Evolutionary conservation across 2,888 invertebrate species (phyloP).

Genomic region (Molorchus minor): DNA sequence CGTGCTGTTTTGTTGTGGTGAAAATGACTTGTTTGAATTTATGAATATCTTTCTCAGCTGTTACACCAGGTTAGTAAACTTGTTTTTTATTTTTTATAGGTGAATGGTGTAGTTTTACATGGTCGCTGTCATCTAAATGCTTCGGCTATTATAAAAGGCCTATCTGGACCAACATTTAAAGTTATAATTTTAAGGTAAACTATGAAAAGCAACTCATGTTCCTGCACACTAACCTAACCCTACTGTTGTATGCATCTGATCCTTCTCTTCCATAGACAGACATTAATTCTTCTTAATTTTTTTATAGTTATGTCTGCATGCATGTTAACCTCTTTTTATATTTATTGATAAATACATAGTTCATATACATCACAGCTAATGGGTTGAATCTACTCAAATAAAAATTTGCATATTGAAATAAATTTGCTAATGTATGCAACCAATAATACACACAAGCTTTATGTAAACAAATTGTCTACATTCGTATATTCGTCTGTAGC

Average conservation of each 20-base stretch:
- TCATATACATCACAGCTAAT: too few relatives aligned
- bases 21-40: conserved; percentile 45
- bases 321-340: neutral
- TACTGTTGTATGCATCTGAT: too few relatives aligned
- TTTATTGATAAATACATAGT: too few relatives aligned
- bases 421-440: conserved; percentile 27
- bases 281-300: too few relatives aligned
- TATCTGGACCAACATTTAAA: conserved; percentile 84
- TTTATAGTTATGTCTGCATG: too few relatives aligned
- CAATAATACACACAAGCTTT: conserved; percentile 29
- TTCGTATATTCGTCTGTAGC: conserved; percentile 21
- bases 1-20: conserved; percentile 36
- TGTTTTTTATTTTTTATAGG: conserved; percentile 68
- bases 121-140: conserved; percentile 97
- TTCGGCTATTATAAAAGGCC: conserved; percentile 92
- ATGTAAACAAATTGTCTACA: conserved; percentile 11
- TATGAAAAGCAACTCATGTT: neutral
- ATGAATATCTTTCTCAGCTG: conserved; percentile 53
- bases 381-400: too few relatives aligned
- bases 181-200: conserved; percentile 84
- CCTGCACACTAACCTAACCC: too few relatives aligned
- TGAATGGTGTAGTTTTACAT: conserved; percentile 92
- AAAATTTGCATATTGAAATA: conserved; percentile 11
- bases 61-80: conserved; percentile 53
- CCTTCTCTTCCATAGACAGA: too few relatives aligned